These are phyloP conservation scores for Sarcophilus harrisii DNA, from an alignment of 2,797 vertebrate species.

Conservation along the genomic window DNA sequence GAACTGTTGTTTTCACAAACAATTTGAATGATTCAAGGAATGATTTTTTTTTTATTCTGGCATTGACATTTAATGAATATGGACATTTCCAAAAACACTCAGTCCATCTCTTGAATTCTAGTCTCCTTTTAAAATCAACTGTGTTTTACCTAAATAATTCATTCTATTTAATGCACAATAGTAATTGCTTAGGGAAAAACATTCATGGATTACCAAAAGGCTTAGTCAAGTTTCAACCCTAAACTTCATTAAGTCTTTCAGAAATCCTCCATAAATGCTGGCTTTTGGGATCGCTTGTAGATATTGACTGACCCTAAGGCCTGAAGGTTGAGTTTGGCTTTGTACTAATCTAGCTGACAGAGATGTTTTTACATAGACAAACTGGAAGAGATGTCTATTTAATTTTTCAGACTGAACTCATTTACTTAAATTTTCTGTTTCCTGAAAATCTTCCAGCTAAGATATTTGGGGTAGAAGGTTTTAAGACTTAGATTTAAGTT, in stretches of 20 bases:
- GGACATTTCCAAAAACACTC: neutral
- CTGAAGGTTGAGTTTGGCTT: neutral
- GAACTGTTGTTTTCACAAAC: neutral
- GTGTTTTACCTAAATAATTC: constrained; percentile 39
- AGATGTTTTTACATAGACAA: constrained; percentile 10
- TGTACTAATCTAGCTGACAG: constrained; percentile 3
- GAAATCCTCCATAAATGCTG: neutral
- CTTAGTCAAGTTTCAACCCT: neutral
- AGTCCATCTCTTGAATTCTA: constrained; percentile 3
- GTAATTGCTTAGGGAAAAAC: neutral
- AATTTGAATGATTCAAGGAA: neutral
- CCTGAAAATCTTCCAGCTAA: neutral
- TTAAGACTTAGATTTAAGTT: neutral
- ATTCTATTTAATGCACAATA: constrained; percentile 16
- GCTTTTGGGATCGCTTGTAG: neutral
- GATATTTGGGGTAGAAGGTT: neutral
- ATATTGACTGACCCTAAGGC: neutral
- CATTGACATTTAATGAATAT: neutral
- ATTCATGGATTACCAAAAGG: neutral
- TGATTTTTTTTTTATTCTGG: neutral
- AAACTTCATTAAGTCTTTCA: constrained; percentile 1
- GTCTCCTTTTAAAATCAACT: constrained; percentile 42
- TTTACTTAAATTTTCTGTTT: neutral
- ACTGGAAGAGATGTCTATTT: constrained; percentile 38
- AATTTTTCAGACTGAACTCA: constrained; percentile 10